Evolutionary conservation across 2,113 vertebrate species (phyloP), one percentile per base, ranked within the genome.

Genomic region (Cathartes aura): DNA sequence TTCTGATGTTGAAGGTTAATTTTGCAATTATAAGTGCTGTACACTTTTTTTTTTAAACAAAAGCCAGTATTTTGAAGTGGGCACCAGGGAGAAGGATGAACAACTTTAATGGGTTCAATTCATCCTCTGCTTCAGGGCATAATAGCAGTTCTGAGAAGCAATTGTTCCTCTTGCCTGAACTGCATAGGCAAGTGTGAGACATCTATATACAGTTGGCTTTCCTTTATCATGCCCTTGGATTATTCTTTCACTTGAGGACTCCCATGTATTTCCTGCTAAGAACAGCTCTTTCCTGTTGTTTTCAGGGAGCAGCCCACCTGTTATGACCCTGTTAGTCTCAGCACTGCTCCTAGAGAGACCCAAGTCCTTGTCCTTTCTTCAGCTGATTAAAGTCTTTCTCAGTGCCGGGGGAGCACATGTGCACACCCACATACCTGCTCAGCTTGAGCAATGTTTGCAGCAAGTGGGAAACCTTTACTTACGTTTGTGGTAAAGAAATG

Each of bases 1-100:
- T 84, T 85, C 81, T 95, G 56, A 96, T 84, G 94, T 93, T 96
- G 83, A 96, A 96, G 91, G 83, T 96, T 97, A 93, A 92, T 97
- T 96, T 95, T 96, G 66, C 89, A 94, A 82, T 94, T 95, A 66
- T 64, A 79, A 87, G 60, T 87, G 43, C 87, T 58, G 38, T 79
- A 80, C 20, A 6, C 34, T 3, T 63, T 67, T 88, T 88, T 82
- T 62, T 92, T 91, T 68, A 58, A 93, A 74, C 60, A 82, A 87
- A 96, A 95, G 60, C 14, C 64, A 62, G 34, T 62, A 48, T 96
- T 97, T 89, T 95, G 76, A 95, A 95, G 62, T 60, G 62, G 60
- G 45, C 93, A 79, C 84, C 9, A 38, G 93, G 90, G 89, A 94
- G 50, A 59, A 89, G 36, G 76, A 47, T 72, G 87, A 96, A 94